These are phyloP conservation scores for Luidia sarsii DNA, from an alignment of 53 echinoderm and acorn worm species.

Conservation along the genomic window DNA sequence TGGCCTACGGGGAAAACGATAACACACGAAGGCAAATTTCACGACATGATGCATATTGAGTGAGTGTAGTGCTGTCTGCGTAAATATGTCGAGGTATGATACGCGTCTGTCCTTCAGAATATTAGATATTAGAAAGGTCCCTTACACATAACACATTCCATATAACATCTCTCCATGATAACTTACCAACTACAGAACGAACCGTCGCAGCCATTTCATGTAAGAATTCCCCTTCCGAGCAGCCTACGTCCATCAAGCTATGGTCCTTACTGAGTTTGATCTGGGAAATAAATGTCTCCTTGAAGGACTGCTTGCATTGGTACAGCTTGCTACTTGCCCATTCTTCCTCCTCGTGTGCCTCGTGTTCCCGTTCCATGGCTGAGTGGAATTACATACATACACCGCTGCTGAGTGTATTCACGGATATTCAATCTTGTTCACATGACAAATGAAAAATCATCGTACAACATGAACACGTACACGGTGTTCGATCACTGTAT, in stretches of 20 bases:
- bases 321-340: conserved; percentile 31
- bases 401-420: background rate
- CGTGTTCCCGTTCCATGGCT: background rate
- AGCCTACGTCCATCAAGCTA: conserved; percentile 32
- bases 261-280: conserved; percentile 12
- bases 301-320: conserved; percentile 23
- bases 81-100: too few relatives aligned
- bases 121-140: too few relatives aligned
- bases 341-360: conserved; percentile 13
- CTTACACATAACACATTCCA: too few relatives aligned
- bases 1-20: too few relatives aligned
- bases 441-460: too few relatives aligned
- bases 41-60: too few relatives aligned
- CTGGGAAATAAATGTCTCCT: conserved; percentile 12
- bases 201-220: conserved; percentile 5
- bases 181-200: conserved; percentile 37
- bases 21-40: too few relatives aligned
- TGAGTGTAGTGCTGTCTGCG: too few relatives aligned
- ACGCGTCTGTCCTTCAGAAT: too few relatives aligned
- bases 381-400: background rate
- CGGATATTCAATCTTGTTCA: background rate
- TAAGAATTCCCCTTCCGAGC: conserved; percentile 39
- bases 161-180: too few relatives aligned
- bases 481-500: too few relatives aligned
- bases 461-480: too few relatives aligned